Conservation (phyloP, 1,140 invertebrate species). For the Drosophila watanabei region DNA sequence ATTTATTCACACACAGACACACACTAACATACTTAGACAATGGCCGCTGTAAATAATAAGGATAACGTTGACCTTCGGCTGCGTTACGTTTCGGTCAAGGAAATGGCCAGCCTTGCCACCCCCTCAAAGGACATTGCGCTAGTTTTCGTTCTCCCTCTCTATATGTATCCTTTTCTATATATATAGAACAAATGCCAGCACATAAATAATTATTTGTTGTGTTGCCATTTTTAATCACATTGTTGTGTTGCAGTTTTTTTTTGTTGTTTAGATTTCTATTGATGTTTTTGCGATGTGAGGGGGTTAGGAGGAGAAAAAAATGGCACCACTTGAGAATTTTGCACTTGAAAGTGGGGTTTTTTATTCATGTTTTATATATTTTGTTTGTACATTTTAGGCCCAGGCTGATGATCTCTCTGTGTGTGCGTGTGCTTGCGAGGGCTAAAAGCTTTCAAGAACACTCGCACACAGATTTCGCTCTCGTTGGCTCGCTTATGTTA, state of each 20-base stretch:
- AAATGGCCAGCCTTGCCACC: constrained; percentile 55
- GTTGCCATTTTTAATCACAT: constrained; percentile 67
- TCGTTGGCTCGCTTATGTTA: constrained; percentile 68
- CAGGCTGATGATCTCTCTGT: constrained; percentile 33
- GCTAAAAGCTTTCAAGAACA: constrained; percentile 76
- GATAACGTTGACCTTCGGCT: constrained; percentile 65
- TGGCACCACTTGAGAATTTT: constrained; percentile 74
- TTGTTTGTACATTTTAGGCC: constrained; percentile 18
- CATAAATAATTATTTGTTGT: constrained; percentile 37
- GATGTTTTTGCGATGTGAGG: constrained; percentile 45
- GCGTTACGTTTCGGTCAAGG: constrained; percentile 82
- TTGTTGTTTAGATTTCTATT: constrained; percentile 31
- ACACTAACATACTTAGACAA: constrained; percentile 52
- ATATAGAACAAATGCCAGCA: constrained; percentile 11
- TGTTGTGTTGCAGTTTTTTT: constrained; percentile 17
- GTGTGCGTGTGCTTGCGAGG: constrained; percentile 21
- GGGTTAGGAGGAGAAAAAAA: too few relatives aligned
- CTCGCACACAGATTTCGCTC: constrained; percentile 33
- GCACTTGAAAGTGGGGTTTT: constrained; percentile 41
- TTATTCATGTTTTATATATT: constrained; percentile 3
- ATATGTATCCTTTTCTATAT: background rate
- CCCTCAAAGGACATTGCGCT: constrained; percentile 72
- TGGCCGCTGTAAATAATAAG: constrained; percentile 70
- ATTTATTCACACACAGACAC: constrained; percentile 60
- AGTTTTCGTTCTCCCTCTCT: constrained; percentile 36